Conservation (phyloP, 2,888 invertebrate species). For the Mythimna vitellina region DNA sequence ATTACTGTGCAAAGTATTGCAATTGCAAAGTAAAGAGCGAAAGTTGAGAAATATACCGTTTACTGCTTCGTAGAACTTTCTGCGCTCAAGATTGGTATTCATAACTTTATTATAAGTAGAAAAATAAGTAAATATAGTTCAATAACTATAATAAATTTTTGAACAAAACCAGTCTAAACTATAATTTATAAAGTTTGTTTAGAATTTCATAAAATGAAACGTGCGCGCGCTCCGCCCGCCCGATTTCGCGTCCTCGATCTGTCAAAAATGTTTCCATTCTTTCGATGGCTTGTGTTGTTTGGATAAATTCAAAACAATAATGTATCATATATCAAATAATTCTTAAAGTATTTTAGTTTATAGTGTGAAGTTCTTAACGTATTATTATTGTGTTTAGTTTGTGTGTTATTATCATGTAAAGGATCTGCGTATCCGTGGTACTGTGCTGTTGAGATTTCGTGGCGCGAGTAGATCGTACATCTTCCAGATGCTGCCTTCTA, state of each 20-base stretch:
- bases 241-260: constrained; percentile 80
- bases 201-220: constrained; percentile 76
- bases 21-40: constrained; percentile 27
- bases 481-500: constrained; percentile 89
- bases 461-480: constrained; percentile 70
- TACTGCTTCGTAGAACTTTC: neutral
- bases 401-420: constrained; percentile 73
- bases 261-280: constrained; percentile 84
- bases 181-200: constrained; percentile 45
- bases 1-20: constrained; percentile 15
- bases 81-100: neutral
- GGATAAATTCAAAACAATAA: constrained; percentile 76
- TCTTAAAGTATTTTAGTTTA: constrained; percentile 69
- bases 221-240: constrained; percentile 74
- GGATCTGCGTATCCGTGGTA: constrained; percentile 67
- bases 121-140: neutral
- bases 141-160: neutral
- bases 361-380: constrained; percentile 65
- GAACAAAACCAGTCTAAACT: constrained; percentile 2
- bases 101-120: neutral
- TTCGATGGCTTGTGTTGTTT: constrained; percentile 78
- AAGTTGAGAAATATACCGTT: constrained; percentile 13
- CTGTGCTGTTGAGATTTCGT: constrained; percentile 74
- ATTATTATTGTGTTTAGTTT: constrained; percentile 66
- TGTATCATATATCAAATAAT: constrained; percentile 68